These are phyloP conservation scores for Cathartes aura DNA, from an alignment of 2,113 vertebrate genomes.

Conservation along the genomic window DNA sequence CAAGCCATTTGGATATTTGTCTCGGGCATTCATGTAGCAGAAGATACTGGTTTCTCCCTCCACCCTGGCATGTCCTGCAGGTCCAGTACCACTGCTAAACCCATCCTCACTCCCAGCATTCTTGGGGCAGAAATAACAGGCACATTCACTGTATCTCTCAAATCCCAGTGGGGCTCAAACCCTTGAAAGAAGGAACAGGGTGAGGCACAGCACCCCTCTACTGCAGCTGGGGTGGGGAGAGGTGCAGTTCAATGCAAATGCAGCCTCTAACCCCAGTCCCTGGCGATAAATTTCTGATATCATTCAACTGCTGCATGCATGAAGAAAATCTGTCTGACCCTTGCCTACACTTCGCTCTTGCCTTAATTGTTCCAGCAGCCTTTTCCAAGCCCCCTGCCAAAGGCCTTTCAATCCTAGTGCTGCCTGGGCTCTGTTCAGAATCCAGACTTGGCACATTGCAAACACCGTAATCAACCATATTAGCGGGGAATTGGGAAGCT, in stretches of 20 bases:
- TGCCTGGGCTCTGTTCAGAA: background rate
- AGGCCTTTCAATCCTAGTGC: background rate
- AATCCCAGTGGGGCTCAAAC: background rate
- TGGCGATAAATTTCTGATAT: background rate
- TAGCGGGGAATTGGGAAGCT: background rate
- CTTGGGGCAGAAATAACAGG: background rate
- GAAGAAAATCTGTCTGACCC: background rate
- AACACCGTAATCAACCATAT: background rate
- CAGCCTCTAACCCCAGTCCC: background rate
- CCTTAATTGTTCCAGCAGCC: background rate
- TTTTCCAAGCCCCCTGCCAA: background rate
- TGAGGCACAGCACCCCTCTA: background rate
- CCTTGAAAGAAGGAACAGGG: background rate
- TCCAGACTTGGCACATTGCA: background rate
- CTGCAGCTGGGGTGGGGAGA: background rate
- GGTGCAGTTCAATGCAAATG: background rate
- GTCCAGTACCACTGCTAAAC: background rate
- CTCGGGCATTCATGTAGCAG: accelerated
- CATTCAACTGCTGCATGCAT: background rate
- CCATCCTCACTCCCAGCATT: background rate
- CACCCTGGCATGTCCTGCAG: too few species aligned
- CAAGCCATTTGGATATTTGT: background rate
- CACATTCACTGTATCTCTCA: background rate
- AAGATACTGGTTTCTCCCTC: background rate
- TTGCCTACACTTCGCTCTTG: background rate